Evolutionary conservation across 2,888 invertebrate species (phyloP), one percentile per base, ranked within the genome.

Genomic region (Ichneumoninae sp.): DNA sequence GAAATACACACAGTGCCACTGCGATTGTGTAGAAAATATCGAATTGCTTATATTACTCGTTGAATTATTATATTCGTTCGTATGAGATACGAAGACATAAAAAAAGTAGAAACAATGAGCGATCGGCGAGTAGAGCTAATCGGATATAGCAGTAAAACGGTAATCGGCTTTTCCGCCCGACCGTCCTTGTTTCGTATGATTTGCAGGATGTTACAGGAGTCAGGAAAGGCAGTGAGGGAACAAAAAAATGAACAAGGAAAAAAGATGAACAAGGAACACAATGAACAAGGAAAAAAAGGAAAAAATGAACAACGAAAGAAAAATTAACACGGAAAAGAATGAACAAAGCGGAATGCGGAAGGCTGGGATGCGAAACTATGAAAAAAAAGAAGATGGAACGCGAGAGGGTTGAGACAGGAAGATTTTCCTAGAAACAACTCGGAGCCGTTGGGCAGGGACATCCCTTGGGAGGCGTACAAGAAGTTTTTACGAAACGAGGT

Each of bases 161-260:
- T 84, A 69, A 84, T 69, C 63, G 50, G 69, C 68, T 68, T 69
- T 73, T 63, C n/a, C 57, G 33, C 19, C 47, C 50, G 50, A 22
- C 57, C 73, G n/a, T 54, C 50, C 30, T 2, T 10, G 16, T 8
- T 13, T 36, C 13, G 52, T 54, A 16, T 47, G 54, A 75, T 70
- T 73, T 36, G 52, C 26, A 19, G n/a, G 47, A 76, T 68, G 16
- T 22, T 22, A 44, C 22, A 10, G 10, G n/a, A 44, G 19, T 8
- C 26, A 47, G 33, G 36, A 70, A 22, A 69, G 40, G 40, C 3
- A 57, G 3, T 10, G 7, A 65, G 22, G 13, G 13, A 16, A 68
- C 13, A 77, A 30, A 33, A 13, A 69, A 10, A 33, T 33, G 8
- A 5, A 60, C 6, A 77, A 30, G 36, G 40, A 10, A 13, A 7